Evolutionary conservation across 2,888 invertebrate genomes (phyloP), one percentile per base, ranked within the genome.

Genomic region (Toxonevra muliebris): DNA sequence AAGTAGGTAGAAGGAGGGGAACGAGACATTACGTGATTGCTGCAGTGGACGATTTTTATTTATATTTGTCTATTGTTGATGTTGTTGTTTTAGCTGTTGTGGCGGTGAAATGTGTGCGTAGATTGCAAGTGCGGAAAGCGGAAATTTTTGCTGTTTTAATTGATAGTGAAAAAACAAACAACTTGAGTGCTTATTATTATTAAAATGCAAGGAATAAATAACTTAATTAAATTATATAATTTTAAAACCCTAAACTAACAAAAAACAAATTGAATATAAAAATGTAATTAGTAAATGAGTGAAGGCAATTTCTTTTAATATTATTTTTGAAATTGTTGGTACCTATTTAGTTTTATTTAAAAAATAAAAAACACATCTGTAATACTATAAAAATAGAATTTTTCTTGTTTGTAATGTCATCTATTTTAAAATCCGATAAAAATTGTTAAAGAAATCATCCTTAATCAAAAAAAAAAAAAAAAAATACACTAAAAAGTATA

Each of bases 11-110:
- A 55, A 45, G 48, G 48, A 54, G 41, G 57, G 55, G 57, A 55
- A 48, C 57, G 64, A 64, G 55, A 55, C 55, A 57, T 57, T 50
- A 55, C 1, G 20, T 57, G 57, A 48, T 64, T 64, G 40, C 40
- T 48, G 57, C 55, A 48, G 55, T 55, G 54, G 63, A 20, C n/a
- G 63, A 53, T 2, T 4, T 10, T 63, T 55, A 55, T 54, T 40
- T 54, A 11, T 15, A 19, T 54, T 17, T 55, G 20, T 30, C 12
- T 55, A 55, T 55, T 55, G 30, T 30, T 55, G 45, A 45, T 42
- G 30, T 7, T 30, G 30, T 30, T 30, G 30, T 30, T 30, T n/a
- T n/a, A n/a, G 30, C 30, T 30, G 30, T 30, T 30, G 30, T 30
- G 30, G 30, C 30, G 30, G 30, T 7, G 2, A 30, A 30, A 30